A percentile compares a stretch with the other conserved stretches of the same genome.
These are phyloP conservation scores for Hippopotamyrus pictus DNA, from an alignment of 2,797 vertebrate species.

Conservation along the genomic window DNA sequence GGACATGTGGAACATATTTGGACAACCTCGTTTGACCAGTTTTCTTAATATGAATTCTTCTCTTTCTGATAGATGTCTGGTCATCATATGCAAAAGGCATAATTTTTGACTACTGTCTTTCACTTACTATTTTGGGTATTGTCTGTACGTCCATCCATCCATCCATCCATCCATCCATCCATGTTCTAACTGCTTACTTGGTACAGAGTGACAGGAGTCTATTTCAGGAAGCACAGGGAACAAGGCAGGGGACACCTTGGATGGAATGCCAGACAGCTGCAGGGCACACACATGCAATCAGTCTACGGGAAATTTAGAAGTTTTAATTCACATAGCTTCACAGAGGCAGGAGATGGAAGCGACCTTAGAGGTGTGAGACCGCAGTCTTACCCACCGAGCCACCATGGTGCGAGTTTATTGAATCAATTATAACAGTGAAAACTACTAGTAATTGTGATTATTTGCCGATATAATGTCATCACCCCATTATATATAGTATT, in stretches of 20 bases:
- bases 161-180: not conserved
- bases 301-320: not conserved
- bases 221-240: not conserved
- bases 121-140: not conserved
- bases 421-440: not conserved
- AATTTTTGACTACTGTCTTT: not conserved
- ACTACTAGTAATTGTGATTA: not conserved
- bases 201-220: not conserved
- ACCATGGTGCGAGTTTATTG: not conserved
- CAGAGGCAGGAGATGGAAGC: not conserved
- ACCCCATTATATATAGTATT: not conserved
- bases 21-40: not conserved
- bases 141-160: not conserved
- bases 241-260: not conserved
- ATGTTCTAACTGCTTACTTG: not conserved
- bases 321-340: not conserved
- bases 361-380: not conserved
- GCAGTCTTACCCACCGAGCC: not conserved
- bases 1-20: constrained; percentile 18
- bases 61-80: not conserved
- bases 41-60: not conserved
- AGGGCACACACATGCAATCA: not conserved
- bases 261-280: not conserved
- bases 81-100: not conserved
- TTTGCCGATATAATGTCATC: not conserved